Evolutionary conservation across 2,888 invertebrate genomes (phyloP).

Genomic region (Perizoma flavofasciatum): DNA sequence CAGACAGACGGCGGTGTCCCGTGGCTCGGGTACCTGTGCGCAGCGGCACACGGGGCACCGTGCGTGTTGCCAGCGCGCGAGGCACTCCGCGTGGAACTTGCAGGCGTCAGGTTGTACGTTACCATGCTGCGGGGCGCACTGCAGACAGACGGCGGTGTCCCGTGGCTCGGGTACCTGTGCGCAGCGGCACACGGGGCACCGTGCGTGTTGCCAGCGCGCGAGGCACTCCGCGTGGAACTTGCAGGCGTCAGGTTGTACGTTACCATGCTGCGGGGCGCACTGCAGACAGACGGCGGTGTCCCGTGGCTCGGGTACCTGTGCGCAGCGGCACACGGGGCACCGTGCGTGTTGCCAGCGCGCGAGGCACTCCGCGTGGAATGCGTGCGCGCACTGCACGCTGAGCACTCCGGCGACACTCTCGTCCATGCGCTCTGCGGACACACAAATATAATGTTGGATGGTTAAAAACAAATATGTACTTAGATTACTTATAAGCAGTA

Average conservation of each 20-base stretch:
- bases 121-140: background rate
- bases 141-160: background rate
- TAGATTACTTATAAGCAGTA: too few species aligned
- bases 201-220: too few species aligned
- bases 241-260: too few species aligned
- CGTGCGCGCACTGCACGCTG: conserved; percentile 99
- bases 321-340: conserved; percentile 98
- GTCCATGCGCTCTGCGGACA: conserved; percentile 93
- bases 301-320: conserved; percentile 92
- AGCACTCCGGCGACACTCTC: conserved; percentile 99
- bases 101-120: too few species aligned
- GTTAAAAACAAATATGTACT: background rate
- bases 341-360: conserved; percentile 98
- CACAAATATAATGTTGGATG: background rate
- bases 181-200: conserved; percentile 1
- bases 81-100: too few species aligned
- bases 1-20: background rate
- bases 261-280: conserved; percentile 9
- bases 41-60: conserved; percentile 1
- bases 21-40: background rate
- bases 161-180: background rate
- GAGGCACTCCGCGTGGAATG: conserved; percentile 97
- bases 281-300: conserved; percentile 86
- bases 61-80: too few species aligned
- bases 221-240: too few species aligned